Percentiles rank a stretch among this genome's conserved stretches.
Conservation (phyloP, 2,797 vertebrate genomes). For the Onychomys torridus region DNA sequence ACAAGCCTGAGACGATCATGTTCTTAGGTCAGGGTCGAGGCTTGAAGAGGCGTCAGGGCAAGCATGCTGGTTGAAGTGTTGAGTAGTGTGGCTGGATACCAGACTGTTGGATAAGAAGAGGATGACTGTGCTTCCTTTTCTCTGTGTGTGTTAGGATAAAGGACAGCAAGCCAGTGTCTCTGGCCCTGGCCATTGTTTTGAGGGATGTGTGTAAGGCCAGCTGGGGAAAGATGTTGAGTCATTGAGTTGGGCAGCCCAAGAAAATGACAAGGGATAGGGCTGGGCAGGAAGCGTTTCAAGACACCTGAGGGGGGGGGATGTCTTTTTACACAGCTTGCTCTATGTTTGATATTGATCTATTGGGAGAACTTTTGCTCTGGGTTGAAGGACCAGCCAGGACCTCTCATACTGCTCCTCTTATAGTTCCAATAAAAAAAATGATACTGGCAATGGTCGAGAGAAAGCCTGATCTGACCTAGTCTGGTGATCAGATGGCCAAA, state of each 20-base stretch:
- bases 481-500: too few species aligned
- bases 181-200: neutral
- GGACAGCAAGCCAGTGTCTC: neutral
- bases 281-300: neutral
- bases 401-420: neutral
- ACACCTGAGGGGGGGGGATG: neutral
- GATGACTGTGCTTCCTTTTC: neutral
- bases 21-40: neutral
- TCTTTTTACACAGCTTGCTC: neutral
- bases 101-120: neutral
- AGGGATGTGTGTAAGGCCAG: neutral
- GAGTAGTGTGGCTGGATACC: neutral
- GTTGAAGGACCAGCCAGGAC: neutral
- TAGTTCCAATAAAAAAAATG: neutral
- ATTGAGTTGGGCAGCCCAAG: neutral
- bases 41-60: neutral
- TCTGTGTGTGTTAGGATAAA: neutral
- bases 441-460: too few species aligned
- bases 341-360: neutral
- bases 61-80: rapidly evolving
- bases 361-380: neutral
- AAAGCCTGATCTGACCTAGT: too few species aligned
- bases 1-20: neutral
- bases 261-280: neutral
- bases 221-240: neutral